Evolutionary conservation across 2,888 invertebrate genomes (phyloP), one percentile per base, ranked within the genome.

Genomic region (Leptopilina drosophilae): DNA sequence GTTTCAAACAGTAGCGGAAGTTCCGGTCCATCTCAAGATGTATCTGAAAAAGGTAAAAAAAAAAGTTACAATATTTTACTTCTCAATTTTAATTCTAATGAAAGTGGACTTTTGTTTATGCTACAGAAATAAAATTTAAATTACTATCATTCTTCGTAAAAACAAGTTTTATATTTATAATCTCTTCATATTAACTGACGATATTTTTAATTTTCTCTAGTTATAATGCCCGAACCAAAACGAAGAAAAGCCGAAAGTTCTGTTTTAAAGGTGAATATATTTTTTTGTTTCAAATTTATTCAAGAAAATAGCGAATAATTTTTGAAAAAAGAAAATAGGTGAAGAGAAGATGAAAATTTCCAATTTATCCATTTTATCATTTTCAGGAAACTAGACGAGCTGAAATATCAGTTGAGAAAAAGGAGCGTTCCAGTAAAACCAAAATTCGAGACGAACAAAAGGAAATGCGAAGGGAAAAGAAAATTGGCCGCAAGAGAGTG

Each of bases 201-300:
- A 85, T 84, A 42, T 84, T 84, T 85, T 92, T 89, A 33, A 77
- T 75, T n/a, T 78, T 78, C 49, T 20, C 1, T 20, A 53, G 46
- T 82, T 82, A 81, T 80, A 85, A 80, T 91, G 90, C 77, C 93
- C 95, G 97, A 97, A 92, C 93, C 94, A 88, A 97, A 97, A 93
- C 94, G 97, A 92, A 95, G 97, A 93, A 97, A 97, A 95, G 92
- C 96, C 93, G 97, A 97, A 92, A 94, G 93, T 92, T 73, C 73
- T 56, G 93, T 94, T 89, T 94, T 95, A 94, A 97, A 97, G 96
- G 96, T 97, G 95, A 95, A 95, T 95, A 77, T 65, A 20, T 33
- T 15, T 90, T 79, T 78, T 56, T 7, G 7, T 40, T 64, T 65
- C 33, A 78, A 33, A 80, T 14, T 42, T 76, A 33, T 15, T 59